These are phyloP conservation scores for Seriola dumerili DNA, from an alignment of 2,113 vertebrate species.

Conservation along the genomic window DNA sequence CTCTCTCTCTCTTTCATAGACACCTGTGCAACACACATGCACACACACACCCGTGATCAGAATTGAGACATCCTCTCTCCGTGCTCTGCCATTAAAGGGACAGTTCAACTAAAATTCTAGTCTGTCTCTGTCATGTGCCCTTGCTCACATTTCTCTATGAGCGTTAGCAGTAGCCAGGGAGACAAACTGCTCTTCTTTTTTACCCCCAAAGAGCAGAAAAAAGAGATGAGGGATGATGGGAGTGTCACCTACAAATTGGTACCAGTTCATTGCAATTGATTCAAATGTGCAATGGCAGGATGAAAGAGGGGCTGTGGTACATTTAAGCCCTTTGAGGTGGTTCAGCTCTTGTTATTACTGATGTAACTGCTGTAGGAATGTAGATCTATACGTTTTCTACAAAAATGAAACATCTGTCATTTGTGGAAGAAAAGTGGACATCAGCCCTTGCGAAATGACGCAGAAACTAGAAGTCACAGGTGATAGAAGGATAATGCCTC, in stretches of 20 bases:
- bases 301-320: slow-evolving; percentile 18
- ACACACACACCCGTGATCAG: slow-evolving; percentile 53
- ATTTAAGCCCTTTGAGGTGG: slow-evolving; percentile 3
- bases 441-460: neutral
- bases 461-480: slow-evolving; percentile 1
- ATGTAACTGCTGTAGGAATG: slow-evolving; percentile 11
- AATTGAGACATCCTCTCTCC: slow-evolving; percentile 65
- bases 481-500: slow-evolving; percentile 25
- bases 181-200: slow-evolving; percentile 25
- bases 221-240: slow-evolving; percentile 12
- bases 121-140: slow-evolving; percentile 22
- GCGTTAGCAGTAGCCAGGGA: slow-evolving; percentile 15
- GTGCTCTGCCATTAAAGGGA: slow-evolving; percentile 60
- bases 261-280: slow-evolving; percentile 29
- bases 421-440: neutral
- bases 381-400: slow-evolving; percentile 14
- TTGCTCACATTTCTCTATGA: slow-evolving; percentile 19
- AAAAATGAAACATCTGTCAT: slow-evolving; percentile 29
- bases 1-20: slow-evolving; percentile 30
- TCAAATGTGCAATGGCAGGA: slow-evolving; percentile 26
- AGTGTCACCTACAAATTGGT: slow-evolving; percentile 36
- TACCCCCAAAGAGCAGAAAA: neutral
- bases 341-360: slow-evolving; percentile 8
- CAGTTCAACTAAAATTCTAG: slow-evolving; percentile 39
- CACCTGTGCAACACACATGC: slow-evolving; percentile 61